Conservation (phyloP, 2,888 invertebrate genomes). For the Chydorus sphaericus region DNA sequence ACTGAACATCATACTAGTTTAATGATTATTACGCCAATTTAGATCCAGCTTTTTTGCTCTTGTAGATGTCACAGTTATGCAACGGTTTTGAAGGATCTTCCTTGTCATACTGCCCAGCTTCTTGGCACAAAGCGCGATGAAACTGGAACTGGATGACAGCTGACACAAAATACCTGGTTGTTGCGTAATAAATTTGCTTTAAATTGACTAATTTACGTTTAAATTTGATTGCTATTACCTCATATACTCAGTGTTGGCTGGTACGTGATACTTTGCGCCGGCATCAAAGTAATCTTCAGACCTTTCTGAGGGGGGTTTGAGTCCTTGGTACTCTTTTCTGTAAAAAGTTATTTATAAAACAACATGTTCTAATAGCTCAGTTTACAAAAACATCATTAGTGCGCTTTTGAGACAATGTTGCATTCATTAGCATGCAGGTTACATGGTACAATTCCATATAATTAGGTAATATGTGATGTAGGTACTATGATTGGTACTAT, state of each 20-base stretch:
- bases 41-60: slow-evolving; percentile 71
- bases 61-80: slow-evolving; percentile 74
- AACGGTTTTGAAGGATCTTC: slow-evolving; percentile 51
- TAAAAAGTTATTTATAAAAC: no score
- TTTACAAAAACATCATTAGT: no score
- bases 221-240: slow-evolving; percentile 18
- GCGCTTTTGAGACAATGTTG: no score
- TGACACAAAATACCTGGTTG: slow-evolving; percentile 86
- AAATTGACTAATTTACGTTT: background rate
- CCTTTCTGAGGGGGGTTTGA: slow-evolving; percentile 6
- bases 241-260: slow-evolving; percentile 15
- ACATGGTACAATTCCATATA: no score
- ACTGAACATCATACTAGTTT: no score
- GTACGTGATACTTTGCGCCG: slow-evolving; percentile 27
- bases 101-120: slow-evolving; percentile 65
- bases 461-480: no score
- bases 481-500: no score
- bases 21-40: slow-evolving; percentile 52
- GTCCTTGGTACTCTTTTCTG: slow-evolving; percentile 10
- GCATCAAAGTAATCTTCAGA: slow-evolving; percentile 25
- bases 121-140: slow-evolving; percentile 65
- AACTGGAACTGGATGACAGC: slow-evolving; percentile 87
- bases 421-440: no score
- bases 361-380: no score
- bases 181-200: background rate